Evolutionary conservation across 2,113 vertebrate species (phyloP).

Genomic region (Arizona elegans): DNA sequence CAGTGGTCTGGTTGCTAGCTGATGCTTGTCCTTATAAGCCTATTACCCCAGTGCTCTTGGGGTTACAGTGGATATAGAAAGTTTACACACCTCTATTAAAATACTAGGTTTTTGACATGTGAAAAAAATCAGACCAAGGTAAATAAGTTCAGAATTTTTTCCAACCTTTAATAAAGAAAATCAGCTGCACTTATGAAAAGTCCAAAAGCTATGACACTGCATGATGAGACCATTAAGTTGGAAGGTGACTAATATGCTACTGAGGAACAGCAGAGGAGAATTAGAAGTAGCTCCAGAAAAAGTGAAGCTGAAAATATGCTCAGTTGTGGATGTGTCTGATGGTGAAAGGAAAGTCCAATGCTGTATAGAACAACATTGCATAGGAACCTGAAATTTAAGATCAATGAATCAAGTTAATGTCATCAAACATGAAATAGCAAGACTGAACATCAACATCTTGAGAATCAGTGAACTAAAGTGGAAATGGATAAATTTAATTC

Average conservation of each 20-base stretch:
- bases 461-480: neutral
- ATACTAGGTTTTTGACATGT: neutral
- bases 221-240: neutral
- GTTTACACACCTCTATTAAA: neutral
- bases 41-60: neutral
- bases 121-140: neutral
- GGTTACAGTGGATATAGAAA: neutral
- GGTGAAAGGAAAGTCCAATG: neutral
- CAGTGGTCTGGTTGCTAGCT: neutral
- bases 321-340: neutral
- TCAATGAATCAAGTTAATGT: neutral
- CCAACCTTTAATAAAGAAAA: neutral
- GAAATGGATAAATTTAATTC: neutral
- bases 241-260: neutral
- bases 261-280: neutral
- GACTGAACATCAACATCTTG: neutral
- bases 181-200: neutral
- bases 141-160: neutral
- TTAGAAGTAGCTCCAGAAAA: neutral
- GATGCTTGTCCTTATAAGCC: neutral
- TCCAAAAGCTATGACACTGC: neutral
- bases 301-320: neutral
- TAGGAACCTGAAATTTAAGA: neutral
- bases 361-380: neutral
- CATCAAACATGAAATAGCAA: neutral